Conservation (phyloP, 2,113 vertebrate genomes). For the Microcebus jonahi region DNA sequence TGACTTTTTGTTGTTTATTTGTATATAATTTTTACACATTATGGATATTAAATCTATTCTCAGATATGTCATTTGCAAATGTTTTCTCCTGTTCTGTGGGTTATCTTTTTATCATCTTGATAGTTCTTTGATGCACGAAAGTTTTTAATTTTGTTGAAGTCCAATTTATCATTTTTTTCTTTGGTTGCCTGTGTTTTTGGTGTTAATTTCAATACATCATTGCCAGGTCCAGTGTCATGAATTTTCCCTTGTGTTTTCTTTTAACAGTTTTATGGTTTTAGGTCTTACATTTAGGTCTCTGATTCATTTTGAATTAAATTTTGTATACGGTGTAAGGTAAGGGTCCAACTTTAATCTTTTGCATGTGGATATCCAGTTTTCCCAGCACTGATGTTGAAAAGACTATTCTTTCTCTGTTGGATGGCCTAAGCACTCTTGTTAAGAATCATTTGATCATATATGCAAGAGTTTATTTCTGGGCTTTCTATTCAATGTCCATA, state of each 20-base stretch:
- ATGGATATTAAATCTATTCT: background rate
- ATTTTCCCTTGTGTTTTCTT: background rate
- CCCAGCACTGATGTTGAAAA: background rate
- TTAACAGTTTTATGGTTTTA: background rate
- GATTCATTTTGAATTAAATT: background rate
- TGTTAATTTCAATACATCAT: background rate
- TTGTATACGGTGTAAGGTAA: background rate
- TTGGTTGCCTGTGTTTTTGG: background rate
- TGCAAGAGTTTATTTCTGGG: background rate
- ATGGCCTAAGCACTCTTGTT: background rate
- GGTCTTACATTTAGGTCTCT: background rate
- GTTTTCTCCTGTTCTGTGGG: background rate
- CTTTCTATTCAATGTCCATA: background rate
- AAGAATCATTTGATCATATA: background rate
- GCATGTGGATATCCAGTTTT: background rate
- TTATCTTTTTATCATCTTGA: background rate
- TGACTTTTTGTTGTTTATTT: background rate
- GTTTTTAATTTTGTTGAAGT: slow-evolving; percentile 1
- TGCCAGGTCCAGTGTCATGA: background rate
- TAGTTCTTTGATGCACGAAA: background rate
- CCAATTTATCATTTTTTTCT: background rate
- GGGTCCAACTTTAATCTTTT: background rate
- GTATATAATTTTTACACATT: background rate
- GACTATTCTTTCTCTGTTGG: background rate
- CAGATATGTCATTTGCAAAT: background rate